phyloP scores from a whole-genome alignment of 2,888 invertebrate genomes.

The Parascotia fuliginaria region DNA sequence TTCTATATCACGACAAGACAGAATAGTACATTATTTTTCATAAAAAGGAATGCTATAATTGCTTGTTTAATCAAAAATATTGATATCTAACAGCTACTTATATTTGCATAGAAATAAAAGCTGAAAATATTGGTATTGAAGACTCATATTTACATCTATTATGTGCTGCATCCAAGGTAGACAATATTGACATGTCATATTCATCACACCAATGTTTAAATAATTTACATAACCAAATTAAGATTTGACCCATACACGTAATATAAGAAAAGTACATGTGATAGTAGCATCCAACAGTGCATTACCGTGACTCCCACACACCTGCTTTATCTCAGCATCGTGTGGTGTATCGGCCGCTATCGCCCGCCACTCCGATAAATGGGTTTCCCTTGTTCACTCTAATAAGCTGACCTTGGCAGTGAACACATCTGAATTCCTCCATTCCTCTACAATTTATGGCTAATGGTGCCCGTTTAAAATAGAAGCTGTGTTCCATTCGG shows the following conservation, averaged over 20 bases:
- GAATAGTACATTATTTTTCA: too few relatives aligned
- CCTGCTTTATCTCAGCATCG: conserved; percentile 72
- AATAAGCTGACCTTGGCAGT: conserved; percentile 59
- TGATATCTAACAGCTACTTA: too few relatives aligned
- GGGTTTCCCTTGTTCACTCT: conserved; percentile 79
- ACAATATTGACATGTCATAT: too few relatives aligned
- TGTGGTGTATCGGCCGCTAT: conserved; percentile 58
- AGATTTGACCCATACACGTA: too few relatives aligned
- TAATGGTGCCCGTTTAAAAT: conserved; percentile 40
- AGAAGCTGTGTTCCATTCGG: conserved; percentile 39
- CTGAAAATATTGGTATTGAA: too few relatives aligned
- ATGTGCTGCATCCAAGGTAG: too few relatives aligned
- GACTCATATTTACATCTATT: too few relatives aligned
- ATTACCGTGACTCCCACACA: conserved; percentile 57
- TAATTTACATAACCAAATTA: neutral
- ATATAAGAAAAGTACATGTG: neutral
- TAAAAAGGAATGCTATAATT: too few relatives aligned
- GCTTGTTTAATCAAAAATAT: too few relatives aligned
- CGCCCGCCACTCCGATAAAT: conserved; percentile 72
- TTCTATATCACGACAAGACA: too few relatives aligned
- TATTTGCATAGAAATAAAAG: too few relatives aligned
- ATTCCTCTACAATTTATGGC: conserved; percentile 44
- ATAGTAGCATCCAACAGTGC: conserved; percentile 16
- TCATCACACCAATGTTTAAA: neutral
- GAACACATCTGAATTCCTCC: conserved; percentile 27